A percentile compares a stretch with the other conserved stretches of the same genome.
Evolutionary conservation across 2,888 invertebrate genomes (phyloP).

Genomic region (Mallateleia sp.): DNA sequence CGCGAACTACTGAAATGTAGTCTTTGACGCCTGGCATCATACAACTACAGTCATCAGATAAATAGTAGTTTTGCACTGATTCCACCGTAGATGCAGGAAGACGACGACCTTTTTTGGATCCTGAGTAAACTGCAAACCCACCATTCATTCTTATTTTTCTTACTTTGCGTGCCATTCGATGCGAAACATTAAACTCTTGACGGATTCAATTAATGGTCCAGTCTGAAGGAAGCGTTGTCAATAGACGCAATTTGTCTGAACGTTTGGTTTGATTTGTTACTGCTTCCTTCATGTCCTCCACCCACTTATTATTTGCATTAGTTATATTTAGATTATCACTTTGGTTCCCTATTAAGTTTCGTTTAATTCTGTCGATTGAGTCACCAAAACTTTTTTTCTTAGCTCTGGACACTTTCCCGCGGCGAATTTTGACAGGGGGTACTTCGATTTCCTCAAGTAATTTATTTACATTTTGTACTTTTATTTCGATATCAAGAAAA

Average conservation of each 20-base stretch:
- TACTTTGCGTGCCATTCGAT: slow-evolving; percentile 33
- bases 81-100: slow-evolving; percentile 10
- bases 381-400: slow-evolving; percentile 1
- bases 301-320: background rate
- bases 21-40: slow-evolving; percentile 53
- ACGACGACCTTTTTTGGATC: slow-evolving; percentile 35
- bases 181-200: slow-evolving; percentile 21
- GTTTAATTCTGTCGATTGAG: slow-evolving; percentile 9
- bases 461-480: slow-evolving; percentile 6
- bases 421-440: slow-evolving; percentile 32
- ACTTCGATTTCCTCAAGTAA: slow-evolving; percentile 15
- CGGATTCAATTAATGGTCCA: slow-evolving; percentile 34
- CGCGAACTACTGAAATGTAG: slow-evolving; percentile 26
- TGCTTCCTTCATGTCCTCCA: slow-evolving; percentile 18
- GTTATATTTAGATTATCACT: background rate
- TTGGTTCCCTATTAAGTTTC: slow-evolving; percentile 7
- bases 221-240: slow-evolving; percentile 12
- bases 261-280: slow-evolving; percentile 19
- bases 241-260: slow-evolving; percentile 8
- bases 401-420: slow-evolving; percentile 5
- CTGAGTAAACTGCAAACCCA: background rate
- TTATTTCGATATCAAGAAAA: background rate
- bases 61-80: slow-evolving; percentile 29
- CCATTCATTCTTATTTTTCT: slow-evolving; percentile 22
- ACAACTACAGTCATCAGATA: slow-evolving; percentile 39